Conservation (phyloP, 35 echinoderm and acorn worm genomes). For the Lytechinus pictus region DNA sequence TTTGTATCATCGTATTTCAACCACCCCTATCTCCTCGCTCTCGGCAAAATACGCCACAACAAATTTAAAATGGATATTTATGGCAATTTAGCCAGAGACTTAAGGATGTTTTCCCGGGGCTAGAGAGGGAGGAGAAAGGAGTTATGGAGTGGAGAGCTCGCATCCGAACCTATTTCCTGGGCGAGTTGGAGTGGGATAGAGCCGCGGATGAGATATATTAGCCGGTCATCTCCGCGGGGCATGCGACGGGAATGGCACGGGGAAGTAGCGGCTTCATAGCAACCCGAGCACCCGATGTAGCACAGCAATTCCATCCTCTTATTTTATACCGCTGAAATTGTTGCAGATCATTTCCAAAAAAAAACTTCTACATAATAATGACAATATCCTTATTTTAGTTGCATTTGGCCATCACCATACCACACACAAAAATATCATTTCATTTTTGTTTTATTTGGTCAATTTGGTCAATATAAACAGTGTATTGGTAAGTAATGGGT, state of each 20-base stretch:
- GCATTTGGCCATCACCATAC: background rate
- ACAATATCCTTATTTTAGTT: background rate
- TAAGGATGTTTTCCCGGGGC: constrained; percentile 52
- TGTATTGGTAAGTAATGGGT: too few species aligned
- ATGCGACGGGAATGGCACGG: constrained; percentile 35
- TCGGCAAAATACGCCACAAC: constrained; percentile 4
- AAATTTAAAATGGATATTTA: constrained; percentile 57
- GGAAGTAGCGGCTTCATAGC: constrained; percentile 34
- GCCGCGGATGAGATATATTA: background rate
- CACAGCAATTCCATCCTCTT: background rate
- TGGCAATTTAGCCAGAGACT: constrained; percentile 45
- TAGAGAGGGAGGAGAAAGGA: constrained; percentile 27
- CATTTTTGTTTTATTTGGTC: too few species aligned
- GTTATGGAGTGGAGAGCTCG: constrained; percentile 43
- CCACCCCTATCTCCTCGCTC: constrained; percentile 26
- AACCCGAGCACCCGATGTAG: background rate
- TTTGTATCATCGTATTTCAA: background rate
- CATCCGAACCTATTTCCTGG: constrained; percentile 30
- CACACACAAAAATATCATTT: background rate
- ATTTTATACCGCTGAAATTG: background rate
- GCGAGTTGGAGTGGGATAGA: constrained; percentile 2
- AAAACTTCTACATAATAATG: background rate
- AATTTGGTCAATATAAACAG: too few species aligned
- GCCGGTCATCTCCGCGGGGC: constrained; percentile 32
- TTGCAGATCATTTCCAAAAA: constrained; percentile 25